Percentiles rank a stretch among this genome's conserved stretches.
phyloP scores from a whole-genome alignment of 2,113 vertebrate species.

The Elgaria multicarinata region DNA sequence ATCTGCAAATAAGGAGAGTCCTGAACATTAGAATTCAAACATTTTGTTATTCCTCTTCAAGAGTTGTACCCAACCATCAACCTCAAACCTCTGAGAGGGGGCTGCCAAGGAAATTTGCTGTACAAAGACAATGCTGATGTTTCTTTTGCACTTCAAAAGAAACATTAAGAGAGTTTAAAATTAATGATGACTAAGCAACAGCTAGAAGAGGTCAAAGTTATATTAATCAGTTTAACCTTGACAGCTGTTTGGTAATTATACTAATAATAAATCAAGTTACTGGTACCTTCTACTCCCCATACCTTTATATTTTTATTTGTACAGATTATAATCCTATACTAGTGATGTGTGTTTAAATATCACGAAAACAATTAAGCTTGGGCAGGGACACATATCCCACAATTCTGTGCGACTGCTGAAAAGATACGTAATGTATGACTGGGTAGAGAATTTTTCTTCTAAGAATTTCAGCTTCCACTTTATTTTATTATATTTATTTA shows the following conservation, averaged over 20 bases:
- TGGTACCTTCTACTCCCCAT: slow-evolving; percentile 54
- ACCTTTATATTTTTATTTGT: slow-evolving; percentile 49
- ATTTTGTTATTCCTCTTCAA: too few species aligned
- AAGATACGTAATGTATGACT: neutral
- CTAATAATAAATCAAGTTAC: slow-evolving; percentile 1
- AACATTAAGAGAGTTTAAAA: neutral
- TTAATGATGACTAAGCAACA: neutral
- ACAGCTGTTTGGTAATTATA: slow-evolving; percentile 54
- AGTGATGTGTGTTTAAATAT: neutral
- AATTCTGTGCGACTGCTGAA: neutral
- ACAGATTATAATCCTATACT: slow-evolving; percentile 16
- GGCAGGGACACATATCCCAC: too few species aligned
- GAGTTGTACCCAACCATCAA: too few species aligned
- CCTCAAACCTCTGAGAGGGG: neutral
- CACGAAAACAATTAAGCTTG: neutral
- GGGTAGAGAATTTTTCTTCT: neutral
- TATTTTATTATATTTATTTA: too few species aligned
- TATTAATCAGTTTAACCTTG: slow-evolving; percentile 1
- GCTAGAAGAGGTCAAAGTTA: slow-evolving; percentile 43
- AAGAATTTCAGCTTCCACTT: neutral
- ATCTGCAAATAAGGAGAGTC: too few species aligned
- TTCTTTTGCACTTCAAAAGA: neutral
- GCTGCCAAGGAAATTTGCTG: neutral
- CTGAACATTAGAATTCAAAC: neutral
- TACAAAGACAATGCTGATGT: too few species aligned